phyloP scores from a whole-genome alignment of 2,113 vertebrate species.

The Phyllostomus hastatus region DNA sequence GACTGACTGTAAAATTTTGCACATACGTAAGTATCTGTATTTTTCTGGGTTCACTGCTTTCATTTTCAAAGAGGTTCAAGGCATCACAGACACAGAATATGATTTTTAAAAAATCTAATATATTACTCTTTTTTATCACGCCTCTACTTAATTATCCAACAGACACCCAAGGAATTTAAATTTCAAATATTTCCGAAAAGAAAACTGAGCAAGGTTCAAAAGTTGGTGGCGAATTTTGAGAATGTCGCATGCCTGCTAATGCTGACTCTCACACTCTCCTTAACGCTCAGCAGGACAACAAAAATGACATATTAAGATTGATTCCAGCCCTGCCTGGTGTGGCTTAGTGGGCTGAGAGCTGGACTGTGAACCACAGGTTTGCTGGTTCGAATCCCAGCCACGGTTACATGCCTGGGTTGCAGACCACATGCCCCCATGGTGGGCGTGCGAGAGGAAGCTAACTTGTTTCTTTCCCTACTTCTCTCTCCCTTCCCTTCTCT shows the following conservation, averaged over 20 bases:
- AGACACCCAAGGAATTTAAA: background rate
- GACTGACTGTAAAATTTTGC: background rate
- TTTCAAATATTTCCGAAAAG: constrained; percentile 4
- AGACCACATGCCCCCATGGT: too few species aligned
- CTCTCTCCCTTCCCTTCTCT: too few species aligned
- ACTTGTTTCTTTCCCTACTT: too few species aligned
- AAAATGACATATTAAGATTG: background rate
- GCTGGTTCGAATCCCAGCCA: too few species aligned
- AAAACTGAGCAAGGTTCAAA: background rate
- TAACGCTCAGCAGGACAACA: background rate
- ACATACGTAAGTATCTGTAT: background rate
- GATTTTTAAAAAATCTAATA: background rate
- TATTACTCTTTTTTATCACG: background rate
- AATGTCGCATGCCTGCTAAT: background rate
- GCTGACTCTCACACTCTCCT: background rate
- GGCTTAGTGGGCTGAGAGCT: too few species aligned
- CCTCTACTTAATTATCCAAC: background rate
- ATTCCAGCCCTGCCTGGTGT: background rate
- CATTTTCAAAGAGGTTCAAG: background rate
- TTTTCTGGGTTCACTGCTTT: background rate
- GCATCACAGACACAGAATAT: background rate
- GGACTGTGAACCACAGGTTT: too few species aligned
- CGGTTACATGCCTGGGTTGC: too few species aligned
- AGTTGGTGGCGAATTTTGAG: background rate
- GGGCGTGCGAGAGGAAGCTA: too few species aligned